Evolutionary conservation across 2,797 vertebrate species (phyloP).

Genomic region (Neostethus bicornis): DNA sequence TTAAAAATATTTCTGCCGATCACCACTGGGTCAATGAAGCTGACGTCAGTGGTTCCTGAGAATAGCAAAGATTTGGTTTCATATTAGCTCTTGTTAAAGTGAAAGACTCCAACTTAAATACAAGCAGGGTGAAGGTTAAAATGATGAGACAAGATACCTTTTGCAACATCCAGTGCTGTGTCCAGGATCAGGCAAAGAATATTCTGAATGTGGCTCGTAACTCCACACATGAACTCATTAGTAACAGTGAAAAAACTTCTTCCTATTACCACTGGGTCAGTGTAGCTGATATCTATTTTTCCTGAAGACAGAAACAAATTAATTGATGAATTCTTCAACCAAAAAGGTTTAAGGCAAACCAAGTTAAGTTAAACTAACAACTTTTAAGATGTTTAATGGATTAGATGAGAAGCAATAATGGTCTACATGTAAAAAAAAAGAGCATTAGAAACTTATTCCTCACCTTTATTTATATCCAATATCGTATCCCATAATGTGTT

Average conservation of each 20-base stretch:
- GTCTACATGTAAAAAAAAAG: not conserved
- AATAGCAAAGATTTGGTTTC: not conserved
- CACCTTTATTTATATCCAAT: constrained; percentile 57
- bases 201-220: constrained; percentile 51
- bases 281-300: constrained; percentile 56
- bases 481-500: constrained; percentile 41
- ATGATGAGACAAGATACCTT: constrained; percentile 51
- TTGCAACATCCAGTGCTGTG: constrained; percentile 53
- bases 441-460: not conserved
- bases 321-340: not conserved
- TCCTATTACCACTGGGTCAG: constrained; percentile 70
- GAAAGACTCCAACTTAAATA: not conserved
- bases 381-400: not conserved
- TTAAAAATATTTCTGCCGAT: constrained; percentile 57
- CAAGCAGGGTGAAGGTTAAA: constrained; percentile 13
- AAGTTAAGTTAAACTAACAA: not conserved
- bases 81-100: not conserved
- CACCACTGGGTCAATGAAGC: constrained; percentile 62
- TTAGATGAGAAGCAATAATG: not conserved
- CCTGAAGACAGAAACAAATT: constrained; percentile 41
- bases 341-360: not conserved
- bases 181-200: constrained; percentile 58
- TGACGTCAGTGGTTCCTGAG: constrained; percentile 60
- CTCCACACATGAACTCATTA: constrained; percentile 53
- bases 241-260: constrained; percentile 48